Evolutionary conservation across 2,113 vertebrate species (phyloP).

Genomic region (Copsychus sechellarum): DNA sequence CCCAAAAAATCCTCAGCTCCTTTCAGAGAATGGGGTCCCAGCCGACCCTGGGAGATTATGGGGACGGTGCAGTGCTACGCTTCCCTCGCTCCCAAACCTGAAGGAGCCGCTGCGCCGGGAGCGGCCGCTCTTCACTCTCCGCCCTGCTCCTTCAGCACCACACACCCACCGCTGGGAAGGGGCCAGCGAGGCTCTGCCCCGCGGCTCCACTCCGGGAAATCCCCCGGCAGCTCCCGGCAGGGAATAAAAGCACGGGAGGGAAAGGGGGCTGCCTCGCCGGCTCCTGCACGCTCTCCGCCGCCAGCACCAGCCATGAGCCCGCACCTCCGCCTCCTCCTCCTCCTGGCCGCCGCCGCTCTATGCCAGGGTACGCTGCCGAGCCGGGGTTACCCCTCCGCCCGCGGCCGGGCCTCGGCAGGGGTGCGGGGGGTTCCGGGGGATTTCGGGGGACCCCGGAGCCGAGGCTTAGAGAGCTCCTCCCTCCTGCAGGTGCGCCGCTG

Average conservation of each 20-base stretch:
- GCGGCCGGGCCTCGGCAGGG: background rate
- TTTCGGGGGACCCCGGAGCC: too few species aligned
- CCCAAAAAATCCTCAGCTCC: background rate
- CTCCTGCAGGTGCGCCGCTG: background rate
- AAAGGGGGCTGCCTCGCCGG: too few species aligned
- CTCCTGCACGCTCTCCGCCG: background rate
- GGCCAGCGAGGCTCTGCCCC: too few species aligned
- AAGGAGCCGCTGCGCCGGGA: background rate
- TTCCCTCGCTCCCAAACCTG: too few species aligned
- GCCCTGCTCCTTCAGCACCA: background rate
- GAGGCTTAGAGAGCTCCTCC: background rate
- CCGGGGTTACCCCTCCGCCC: too few species aligned
- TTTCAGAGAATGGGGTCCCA: background rate
- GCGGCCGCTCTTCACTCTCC: background rate
- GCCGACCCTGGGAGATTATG: background rate
- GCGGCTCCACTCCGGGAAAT: background rate
- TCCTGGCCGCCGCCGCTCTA: background rate
- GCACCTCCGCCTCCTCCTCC: background rate
- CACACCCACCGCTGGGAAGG: background rate
- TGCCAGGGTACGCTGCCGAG: background rate
- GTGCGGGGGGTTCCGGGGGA: background rate
- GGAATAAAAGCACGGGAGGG: background rate
- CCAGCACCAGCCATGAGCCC: background rate
- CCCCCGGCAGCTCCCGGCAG: background rate
- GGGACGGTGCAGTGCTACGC: accelerated